Percentiles rank a stretch among this genome's conserved stretches.
phyloP scores from a whole-genome alignment of 1,140 invertebrate genomes.

The Paraescarpia echinospica region DNA sequence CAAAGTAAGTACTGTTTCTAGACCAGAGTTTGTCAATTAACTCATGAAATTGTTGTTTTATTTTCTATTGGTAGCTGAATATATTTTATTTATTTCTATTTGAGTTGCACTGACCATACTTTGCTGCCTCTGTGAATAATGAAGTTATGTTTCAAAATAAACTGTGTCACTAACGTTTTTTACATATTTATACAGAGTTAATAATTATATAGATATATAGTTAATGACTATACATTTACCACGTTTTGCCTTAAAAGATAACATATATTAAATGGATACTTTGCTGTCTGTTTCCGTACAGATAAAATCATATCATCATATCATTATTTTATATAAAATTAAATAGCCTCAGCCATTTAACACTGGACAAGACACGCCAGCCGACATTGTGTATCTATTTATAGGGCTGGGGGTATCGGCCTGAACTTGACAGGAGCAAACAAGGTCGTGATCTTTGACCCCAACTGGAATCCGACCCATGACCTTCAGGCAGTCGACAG shows the following conservation, averaged over 20 bases:
- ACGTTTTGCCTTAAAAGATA: not conserved
- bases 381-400: not conserved
- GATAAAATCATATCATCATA: too few relatives aligned
- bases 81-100: conserved; percentile 4
- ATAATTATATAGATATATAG: not conserved
- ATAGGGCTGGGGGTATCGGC: conserved; percentile 86
- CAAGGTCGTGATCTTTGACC: conserved; percentile 95
- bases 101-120: not conserved
- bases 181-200: not conserved
- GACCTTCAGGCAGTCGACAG: conserved; percentile 59
- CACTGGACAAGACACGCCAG: too few relatives aligned
- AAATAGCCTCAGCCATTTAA: too few relatives aligned
- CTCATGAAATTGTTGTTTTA: not conserved
- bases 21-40: not conserved
- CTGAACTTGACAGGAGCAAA: conserved; percentile 93
- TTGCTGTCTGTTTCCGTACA: not conserved
- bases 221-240: not conserved
- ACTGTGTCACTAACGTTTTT: not conserved
- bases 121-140: not conserved
- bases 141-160: not conserved
- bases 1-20: conserved; percentile 56
- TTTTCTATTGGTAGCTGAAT: not conserved
- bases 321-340: too few relatives aligned
- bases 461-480: conserved; percentile 86
- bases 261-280: not conserved